Percentiles rank a stretch among this genome's conserved stretches.
phyloP scores from a whole-genome alignment of 2,113 vertebrate genomes.

The Nyctibius bracteatus region DNA sequence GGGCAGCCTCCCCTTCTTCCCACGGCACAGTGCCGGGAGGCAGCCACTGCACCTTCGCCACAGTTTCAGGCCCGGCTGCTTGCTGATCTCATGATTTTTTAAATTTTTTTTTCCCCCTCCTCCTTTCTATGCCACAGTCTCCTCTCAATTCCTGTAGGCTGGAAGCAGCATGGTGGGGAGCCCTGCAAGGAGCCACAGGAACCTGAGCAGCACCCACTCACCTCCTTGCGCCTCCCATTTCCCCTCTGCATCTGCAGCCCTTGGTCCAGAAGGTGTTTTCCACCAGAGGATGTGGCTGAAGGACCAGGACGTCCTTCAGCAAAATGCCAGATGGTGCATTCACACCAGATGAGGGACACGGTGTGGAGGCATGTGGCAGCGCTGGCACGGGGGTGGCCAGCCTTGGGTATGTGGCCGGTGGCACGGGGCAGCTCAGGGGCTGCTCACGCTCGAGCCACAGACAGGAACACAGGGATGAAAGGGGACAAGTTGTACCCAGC shows the following conservation, averaged over 20 bases:
- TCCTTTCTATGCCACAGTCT: not conserved
- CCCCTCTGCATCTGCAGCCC: not conserved
- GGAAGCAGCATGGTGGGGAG: not conserved
- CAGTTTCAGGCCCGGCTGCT: not conserved
- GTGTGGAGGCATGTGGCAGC: accelerated
- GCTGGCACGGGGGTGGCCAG: not conserved
- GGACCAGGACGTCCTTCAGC: not conserved
- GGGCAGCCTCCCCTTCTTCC: not conserved
- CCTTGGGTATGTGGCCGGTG: not conserved
- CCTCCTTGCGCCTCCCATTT: accelerated
- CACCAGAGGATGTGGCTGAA: not conserved
- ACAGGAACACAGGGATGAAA: not conserved
- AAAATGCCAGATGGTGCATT: not conserved
- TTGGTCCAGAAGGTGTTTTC: not conserved
- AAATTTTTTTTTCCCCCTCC: not conserved
- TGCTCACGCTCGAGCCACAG: accelerated
- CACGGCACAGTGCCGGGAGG: not conserved
- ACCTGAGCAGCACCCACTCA: not conserved
- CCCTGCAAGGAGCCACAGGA: not conserved
- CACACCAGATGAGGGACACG: accelerated
- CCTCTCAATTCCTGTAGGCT: not conserved
- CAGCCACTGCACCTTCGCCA: not conserved
- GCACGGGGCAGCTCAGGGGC: not conserved
- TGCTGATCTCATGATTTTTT: not conserved
- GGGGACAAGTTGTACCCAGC: not conserved